Conservation (phyloP, 2,113 vertebrate species). For the Petrocephalus microphthalmus region DNA sequence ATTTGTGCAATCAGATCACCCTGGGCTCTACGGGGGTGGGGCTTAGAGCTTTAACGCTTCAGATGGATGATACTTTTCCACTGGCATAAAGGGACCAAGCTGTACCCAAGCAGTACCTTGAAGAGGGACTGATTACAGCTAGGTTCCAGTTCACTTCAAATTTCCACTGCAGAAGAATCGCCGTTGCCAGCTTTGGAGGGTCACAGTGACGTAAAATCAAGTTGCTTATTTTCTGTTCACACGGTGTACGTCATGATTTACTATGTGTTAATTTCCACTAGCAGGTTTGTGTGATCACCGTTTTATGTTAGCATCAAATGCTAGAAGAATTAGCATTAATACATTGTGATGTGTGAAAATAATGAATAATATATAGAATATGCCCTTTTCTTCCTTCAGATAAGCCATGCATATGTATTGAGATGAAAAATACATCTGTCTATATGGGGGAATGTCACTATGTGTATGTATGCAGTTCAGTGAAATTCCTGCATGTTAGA, state of each 20-base stretch:
- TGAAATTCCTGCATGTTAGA: background rate
- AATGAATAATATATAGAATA: background rate
- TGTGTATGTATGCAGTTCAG: background rate
- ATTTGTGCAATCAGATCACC: too few relatives aligned
- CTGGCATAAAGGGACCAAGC: too few relatives aligned
- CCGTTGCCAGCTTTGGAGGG: background rate
- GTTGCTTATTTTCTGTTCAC: background rate
- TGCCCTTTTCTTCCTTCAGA: background rate
- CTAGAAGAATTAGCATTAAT: background rate
- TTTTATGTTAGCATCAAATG: background rate
- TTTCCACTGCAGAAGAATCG: too few relatives aligned
- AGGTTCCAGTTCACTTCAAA: too few relatives aligned
- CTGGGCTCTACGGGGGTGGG: too few relatives aligned
- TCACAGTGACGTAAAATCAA: background rate
- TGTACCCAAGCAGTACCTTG: too few relatives aligned
- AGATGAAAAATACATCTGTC: background rate
- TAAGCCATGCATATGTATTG: background rate
- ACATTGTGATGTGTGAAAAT: background rate
- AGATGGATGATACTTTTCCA: too few relatives aligned
- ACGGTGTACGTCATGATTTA: background rate
- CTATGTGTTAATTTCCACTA: background rate
- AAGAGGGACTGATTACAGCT: too few relatives aligned
- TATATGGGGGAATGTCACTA: background rate
- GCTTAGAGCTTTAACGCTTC: too few relatives aligned
- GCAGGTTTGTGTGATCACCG: background rate